Conservation (phyloP, 2,797 vertebrate genomes). For the Lithobates pipiens region DNA sequence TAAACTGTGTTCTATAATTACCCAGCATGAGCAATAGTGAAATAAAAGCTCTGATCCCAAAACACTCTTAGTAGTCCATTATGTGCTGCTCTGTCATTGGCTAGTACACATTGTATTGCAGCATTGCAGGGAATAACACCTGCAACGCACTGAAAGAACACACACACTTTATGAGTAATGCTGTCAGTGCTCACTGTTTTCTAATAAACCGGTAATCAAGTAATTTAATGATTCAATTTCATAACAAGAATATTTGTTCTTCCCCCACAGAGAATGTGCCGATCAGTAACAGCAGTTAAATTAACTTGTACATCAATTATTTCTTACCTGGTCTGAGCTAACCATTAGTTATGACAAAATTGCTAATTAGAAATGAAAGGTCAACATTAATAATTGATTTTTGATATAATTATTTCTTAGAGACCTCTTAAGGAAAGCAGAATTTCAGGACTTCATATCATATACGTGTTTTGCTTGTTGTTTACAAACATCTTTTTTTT, state of each 20-base stretch:
- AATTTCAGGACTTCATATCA: background rate
- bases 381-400: conserved; percentile 56
- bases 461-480: background rate
- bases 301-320: conserved; percentile 54
- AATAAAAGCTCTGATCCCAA: background rate
- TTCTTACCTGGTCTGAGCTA: conserved; percentile 45
- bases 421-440: background rate
- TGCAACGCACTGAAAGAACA: conserved; percentile 17
- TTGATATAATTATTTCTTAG: conserved; percentile 12
- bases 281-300: conserved; percentile 14
- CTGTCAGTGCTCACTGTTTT: conserved; percentile 15
- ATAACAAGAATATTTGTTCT: conserved; percentile 44
- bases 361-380: conserved; percentile 54
- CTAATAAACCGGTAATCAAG: conserved; percentile 33
- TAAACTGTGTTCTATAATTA: background rate
- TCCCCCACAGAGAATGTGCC: conserved; percentile 18
- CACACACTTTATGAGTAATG: conserved; percentile 17
- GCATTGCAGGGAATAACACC: conserved; percentile 18
- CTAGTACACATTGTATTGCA: background rate
- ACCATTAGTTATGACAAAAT: conserved; percentile 29
- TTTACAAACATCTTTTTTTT: too few species aligned
- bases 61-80: background rate
- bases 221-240: conserved; percentile 47
- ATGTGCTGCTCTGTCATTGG: background rate
- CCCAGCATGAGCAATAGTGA: background rate